Evolutionary conservation across 1,140 invertebrate species (phyloP).

Genomic region (Araneus ventricosus): DNA sequence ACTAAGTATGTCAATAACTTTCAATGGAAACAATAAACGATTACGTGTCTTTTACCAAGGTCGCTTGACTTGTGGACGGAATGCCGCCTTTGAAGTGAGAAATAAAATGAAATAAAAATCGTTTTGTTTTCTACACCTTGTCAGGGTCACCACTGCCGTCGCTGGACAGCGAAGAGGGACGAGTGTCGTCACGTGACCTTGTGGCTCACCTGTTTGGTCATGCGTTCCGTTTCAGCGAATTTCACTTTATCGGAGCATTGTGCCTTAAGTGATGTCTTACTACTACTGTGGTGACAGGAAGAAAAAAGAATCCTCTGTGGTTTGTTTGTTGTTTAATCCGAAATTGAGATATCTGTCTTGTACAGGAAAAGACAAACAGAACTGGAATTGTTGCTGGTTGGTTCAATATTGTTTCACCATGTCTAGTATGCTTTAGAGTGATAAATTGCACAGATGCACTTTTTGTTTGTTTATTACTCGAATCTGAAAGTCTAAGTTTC

Average conservation of each 20-base stretch:
- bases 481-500: no score
- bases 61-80: neutral
- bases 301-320: neutral
- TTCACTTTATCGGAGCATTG: neutral
- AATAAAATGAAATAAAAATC: neutral
- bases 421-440: no score
- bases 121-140: slow-evolving; percentile 5
- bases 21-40: slow-evolving; percentile 16
- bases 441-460: no score
- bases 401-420: no score
- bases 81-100: neutral
- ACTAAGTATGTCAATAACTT: slow-evolving; percentile 47
- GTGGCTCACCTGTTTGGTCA: slow-evolving; percentile 7
- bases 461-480: no score
- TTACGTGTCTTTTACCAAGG: slow-evolving; percentile 13
- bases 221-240: neutral
- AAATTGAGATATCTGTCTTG: no score
- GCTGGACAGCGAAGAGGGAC: slow-evolving; percentile 17
- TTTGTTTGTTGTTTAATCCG: neutral
- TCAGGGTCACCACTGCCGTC: slow-evolving; percentile 37
- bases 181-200: slow-evolving; percentile 26
- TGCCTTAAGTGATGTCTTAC: neutral
- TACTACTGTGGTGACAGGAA: neutral
- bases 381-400: no score
- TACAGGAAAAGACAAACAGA: no score